Evolutionary conservation across 1,140 invertebrate species (phyloP), one percentile per base, ranked within the genome.

Genomic region (Tachypleus tridentatus): DNA sequence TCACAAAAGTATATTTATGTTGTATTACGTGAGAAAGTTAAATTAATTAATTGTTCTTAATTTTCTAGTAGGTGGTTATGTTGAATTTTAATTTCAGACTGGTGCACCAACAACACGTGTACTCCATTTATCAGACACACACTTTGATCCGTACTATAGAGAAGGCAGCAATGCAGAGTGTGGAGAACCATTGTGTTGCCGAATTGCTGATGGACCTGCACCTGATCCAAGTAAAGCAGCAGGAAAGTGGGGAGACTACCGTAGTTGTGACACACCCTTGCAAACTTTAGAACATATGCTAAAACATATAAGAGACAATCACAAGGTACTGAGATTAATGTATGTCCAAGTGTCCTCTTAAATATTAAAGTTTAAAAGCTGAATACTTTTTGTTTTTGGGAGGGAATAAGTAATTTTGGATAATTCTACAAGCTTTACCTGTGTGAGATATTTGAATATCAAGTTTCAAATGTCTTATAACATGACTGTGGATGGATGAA

Each of bases 231-330:
- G 85, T 66, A 82, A 83, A 5, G 86, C 84, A 3, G 91, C 91
- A 1, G 92, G 92, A n/a, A 84, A 86, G 69, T 96, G 91, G 91
- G 93, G 93, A 29, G 90, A 94, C 74, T 93, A 93, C 75, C 50
- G 69, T 29, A 91, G 93, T 73, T 94, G 91, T 71, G 91, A 95
- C 76, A 91, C 89, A 0, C 92, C 92, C 0, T 88, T 91, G 73
- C 82, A 89, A 51, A 94, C 91, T 4, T 85, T 94, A n/a, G 89
- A 94, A 72, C 86, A 91, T 71, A 93, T 94, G 89, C 77, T 94
- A 54, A 83, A 88, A 70, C 89, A 93, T 71, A 94, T 95, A 63
- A 82, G 85, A 4, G 84, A 85, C 63, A 89, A 87, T n/a, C 90
- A 93, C 78, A 82, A 86, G 49, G 87, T 89, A 77, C 81, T 80